Evolutionary conservation across 2,888 invertebrate genomes (phyloP), one percentile per base, ranked within the genome.

Genomic region (Parnassius orleans): DNA sequence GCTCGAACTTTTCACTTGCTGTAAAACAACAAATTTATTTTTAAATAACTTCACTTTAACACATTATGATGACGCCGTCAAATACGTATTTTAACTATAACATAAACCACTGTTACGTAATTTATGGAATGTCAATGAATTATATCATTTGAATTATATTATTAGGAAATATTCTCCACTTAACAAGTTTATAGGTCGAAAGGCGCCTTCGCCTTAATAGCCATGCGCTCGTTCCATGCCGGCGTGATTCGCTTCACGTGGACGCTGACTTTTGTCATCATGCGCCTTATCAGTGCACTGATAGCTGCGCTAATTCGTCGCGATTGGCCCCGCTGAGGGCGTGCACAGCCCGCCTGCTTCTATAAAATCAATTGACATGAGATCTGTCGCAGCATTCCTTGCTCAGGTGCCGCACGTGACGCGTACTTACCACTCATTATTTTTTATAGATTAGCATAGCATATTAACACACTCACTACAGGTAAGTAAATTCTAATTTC

Each of bases 311-410:
- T 77, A 63, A 63, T 72, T 75, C 77, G 77, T 76, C 83, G 78
- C 79, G 75, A 90, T 91, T 90, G 90, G 90, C 64, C 74, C 79
- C 69, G 72, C 64, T 67, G 88, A 83, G 86, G 90, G 90, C 82
- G 89, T 90, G 90, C 77, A 72, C 74, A 78, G 77, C 75, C 77
- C 78, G 79, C 83, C 83, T 71, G 79, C 72, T 53, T 70, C 71
- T 86, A 86, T 87, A 87, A 73, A 88, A 82, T 72, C 69, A 67
- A 69, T 72, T 66, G 65, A 67, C 70, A 68, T 68, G 62, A 65
- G 62, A 68, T 61, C 55, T 67, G 60, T 61, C 61, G 59, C 68
- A 80, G 80, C 85, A 84, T 76, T 79, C 65, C 72, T 74, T 74
- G 78, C 78, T 76, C 76, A 66, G 66, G 68, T 68, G 72, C 65